Evolutionary conservation across 1,140 invertebrate genomes (phyloP).

Genomic region (Platyscapa corneri): DNA sequence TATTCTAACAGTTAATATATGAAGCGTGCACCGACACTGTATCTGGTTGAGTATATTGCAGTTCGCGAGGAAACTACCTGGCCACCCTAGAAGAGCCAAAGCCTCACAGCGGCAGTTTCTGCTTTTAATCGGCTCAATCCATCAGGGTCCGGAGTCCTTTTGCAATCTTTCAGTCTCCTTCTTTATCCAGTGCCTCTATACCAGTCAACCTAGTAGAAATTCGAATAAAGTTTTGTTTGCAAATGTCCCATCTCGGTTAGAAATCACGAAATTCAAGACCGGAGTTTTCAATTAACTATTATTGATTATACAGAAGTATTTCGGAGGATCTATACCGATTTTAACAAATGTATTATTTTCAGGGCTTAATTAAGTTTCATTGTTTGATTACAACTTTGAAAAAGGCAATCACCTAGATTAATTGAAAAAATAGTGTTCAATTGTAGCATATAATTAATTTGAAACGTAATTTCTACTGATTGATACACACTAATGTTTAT

Average conservation of each 20-base stretch:
- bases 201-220: not conserved
- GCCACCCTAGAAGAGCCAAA: not conserved
- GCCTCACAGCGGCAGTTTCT: not conserved
- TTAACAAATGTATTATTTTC: not conserved
- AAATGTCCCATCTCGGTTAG: not conserved
- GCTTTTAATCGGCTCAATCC: not conserved
- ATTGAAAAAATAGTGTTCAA: no score
- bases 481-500: no score
- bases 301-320: not conserved
- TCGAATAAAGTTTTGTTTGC: not conserved
- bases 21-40: not conserved
- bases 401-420: not conserved
- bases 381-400: not conserved
- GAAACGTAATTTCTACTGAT: no score
- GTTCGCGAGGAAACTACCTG: not conserved
- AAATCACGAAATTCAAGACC: not conserved
- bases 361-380: not conserved
- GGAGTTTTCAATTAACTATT: conserved; percentile 1
- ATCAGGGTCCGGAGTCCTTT: not conserved
- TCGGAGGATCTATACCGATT: no score
- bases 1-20: not conserved
- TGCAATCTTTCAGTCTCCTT: not conserved
- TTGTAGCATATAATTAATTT: no score
- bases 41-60: not conserved
- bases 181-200: not conserved